These are phyloP conservation scores for Bergia puertoricense DNA, from an alignment of 92 coral and sea anemone genomes.

Conservation along the genomic window DNA sequence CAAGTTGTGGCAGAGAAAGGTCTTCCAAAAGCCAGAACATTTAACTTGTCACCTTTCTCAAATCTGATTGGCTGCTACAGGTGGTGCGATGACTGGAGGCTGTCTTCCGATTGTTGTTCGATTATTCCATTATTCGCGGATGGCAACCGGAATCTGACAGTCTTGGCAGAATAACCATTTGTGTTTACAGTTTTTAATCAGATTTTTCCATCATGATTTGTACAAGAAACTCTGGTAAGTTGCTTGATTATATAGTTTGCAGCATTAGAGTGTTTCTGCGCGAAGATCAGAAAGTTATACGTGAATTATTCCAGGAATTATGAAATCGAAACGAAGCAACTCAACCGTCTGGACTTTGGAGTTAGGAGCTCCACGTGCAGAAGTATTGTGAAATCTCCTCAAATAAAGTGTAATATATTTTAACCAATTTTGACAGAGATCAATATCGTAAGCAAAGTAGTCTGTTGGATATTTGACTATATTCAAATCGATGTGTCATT, in stretches of 20 bases:
- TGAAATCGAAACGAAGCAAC: neutral
- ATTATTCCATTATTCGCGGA: neutral
- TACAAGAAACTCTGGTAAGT: neutral
- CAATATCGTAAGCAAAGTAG: neutral
- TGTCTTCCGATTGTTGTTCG: constrained; percentile 14
- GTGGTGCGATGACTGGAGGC: constrained; percentile 16
- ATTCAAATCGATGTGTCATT: neutral
- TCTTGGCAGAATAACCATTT: neutral
- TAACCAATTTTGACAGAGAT: too few relatives aligned
- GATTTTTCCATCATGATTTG: neutral
- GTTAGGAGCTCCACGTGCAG: neutral
- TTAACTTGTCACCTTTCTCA: neutral
- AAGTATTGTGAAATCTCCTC: constrained; percentile 5
- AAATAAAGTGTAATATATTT: too few relatives aligned
- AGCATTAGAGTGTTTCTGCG: neutral
- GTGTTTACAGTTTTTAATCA: neutral
- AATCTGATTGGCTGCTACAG: constrained; percentile 18
- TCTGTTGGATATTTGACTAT: neutral
- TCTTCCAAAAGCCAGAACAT: neutral
- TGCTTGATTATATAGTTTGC: neutral
- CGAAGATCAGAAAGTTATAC: neutral
- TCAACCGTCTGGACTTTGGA: neutral
- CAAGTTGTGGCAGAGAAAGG: constrained; percentile 7
- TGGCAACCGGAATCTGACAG: neutral
- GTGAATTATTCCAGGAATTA: neutral